Evolutionary conservation across 1,140 invertebrate species (phyloP), one percentile per base, ranked within the genome.

Genomic region (Drosophila bocqueti): DNA sequence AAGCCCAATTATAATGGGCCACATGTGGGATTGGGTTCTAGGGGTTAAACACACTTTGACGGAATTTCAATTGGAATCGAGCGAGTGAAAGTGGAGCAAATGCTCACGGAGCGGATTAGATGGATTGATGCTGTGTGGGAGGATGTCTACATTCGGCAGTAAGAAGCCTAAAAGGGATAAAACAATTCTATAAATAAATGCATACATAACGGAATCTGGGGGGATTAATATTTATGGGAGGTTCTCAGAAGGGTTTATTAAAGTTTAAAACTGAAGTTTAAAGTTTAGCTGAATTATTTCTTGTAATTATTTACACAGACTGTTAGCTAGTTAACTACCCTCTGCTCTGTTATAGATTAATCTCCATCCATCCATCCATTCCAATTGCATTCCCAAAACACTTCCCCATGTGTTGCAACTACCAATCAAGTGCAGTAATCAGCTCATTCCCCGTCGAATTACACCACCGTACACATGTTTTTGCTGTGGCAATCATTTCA

Each of bases 1-100:
- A 73, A 73, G 71, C 71, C 36, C 71, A 73, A 74, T 74, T 74
- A 74, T 74, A 74, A 74, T 61, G 67, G 69, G 43, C 24, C 59
- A 52, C 43, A 73, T 73, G 46, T 73, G 55, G 54, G 52, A 50
- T 69, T 52, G 38, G 54, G 66, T 43, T 36, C 38, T 68, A 43
- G 5, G 46, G 67, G 38, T 72, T 73, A 71, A 73, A 54, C 64
- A 68, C 67, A 69, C 43, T 68, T 69, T 65, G 67, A 54, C 26
- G 52, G 69, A 60, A 72, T 72, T 61, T 71, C 54, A 73, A 73
- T 73, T 50, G 31, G 45, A 42, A 46, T 71, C 21, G 47, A 45
- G 26, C 6, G 24, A 46, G 38, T 31, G 45, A 54, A 40, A 55
- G 55, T 38, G 64, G 16, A 16, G 34, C 16, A 24, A 43, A 54